phyloP scores from a whole-genome alignment of 2,888 invertebrate species.

The Drosophila rubida region DNA sequence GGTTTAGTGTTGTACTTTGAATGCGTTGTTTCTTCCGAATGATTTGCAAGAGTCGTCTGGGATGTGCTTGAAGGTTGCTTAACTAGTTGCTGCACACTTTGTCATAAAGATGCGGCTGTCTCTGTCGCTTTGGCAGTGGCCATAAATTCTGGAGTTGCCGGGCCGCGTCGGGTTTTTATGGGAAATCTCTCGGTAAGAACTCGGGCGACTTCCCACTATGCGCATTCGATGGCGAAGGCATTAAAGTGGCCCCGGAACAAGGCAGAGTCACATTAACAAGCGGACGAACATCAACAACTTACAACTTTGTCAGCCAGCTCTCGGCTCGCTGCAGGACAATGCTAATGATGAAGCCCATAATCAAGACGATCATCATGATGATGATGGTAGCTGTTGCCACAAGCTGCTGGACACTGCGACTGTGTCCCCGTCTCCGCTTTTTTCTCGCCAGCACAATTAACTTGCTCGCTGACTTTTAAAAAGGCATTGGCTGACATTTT shows the following conservation, averaged over 20 bases:
- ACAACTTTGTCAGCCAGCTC: slow-evolving; percentile 69
- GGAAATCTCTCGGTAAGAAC: slow-evolving; percentile 26
- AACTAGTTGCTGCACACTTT: slow-evolving; percentile 6
- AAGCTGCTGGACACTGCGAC: slow-evolving; percentile 31
- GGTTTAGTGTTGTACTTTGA: background rate
- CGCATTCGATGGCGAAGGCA: slow-evolving; percentile 48
- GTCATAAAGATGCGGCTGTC: slow-evolving; percentile 6
- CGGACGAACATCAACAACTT: slow-evolving; percentile 72
- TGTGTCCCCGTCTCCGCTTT: slow-evolving; percentile 19
- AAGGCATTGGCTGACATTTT: slow-evolving; percentile 79
- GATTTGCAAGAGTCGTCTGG: background rate
- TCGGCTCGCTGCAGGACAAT: slow-evolving; percentile 14
- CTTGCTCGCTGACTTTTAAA: slow-evolving; percentile 79
- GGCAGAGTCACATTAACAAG: slow-evolving; percentile 66
- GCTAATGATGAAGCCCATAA: slow-evolving; percentile 17
- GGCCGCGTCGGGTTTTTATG: slow-evolving; percentile 31
- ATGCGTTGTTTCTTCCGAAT: background rate
- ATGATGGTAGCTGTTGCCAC: slow-evolving; percentile 36
- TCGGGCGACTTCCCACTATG: slow-evolving; percentile 56
- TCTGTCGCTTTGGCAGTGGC: slow-evolving; percentile 1
- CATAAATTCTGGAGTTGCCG: slow-evolving; percentile 24
- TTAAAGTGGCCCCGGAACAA: slow-evolving; percentile 59
- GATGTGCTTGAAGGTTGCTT: background rate
- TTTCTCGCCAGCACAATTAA: slow-evolving; percentile 59
- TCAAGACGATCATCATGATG: slow-evolving; percentile 14